Evolutionary conservation across 2,113 vertebrate genomes (phyloP).

Genomic region (Esox niger): DNA sequence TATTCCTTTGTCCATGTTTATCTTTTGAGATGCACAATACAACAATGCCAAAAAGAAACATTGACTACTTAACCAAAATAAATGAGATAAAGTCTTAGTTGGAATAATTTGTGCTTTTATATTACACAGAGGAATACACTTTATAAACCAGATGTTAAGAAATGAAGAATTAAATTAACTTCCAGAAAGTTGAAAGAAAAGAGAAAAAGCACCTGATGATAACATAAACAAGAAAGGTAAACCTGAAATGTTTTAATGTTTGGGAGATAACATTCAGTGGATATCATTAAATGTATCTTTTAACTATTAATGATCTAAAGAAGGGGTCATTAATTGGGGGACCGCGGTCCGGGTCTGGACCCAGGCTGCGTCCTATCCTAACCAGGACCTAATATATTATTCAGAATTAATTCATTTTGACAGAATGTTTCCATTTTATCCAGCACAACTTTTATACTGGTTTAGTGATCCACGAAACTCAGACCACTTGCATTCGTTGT

Average conservation of each 20-base stretch:
- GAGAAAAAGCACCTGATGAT: background rate
- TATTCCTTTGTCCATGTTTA: background rate
- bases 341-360: too few species aligned
- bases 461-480: too few species aligned
- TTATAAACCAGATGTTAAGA: background rate
- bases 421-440: too few species aligned
- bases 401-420: too few species aligned
- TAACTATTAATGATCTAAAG: background rate
- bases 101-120: too few species aligned
- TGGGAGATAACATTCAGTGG: background rate
- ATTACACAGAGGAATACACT: background rate
- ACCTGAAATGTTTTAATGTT: conserved; percentile 6
- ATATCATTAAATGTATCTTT: background rate
- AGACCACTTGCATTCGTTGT: too few species aligned
- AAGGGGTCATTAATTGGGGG: too few species aligned
- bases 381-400: too few species aligned
- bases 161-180: background rate
- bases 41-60: background rate
- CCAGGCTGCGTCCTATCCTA: too few species aligned
- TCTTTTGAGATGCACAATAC: background rate
- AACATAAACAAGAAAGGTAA: background rate
- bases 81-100: too few species aligned
- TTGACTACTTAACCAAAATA: background rate
- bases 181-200: background rate
- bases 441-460: too few species aligned